Evolutionary conservation across 2,888 invertebrate species (phyloP).

Genomic region (Pandemis corylana): DNA sequence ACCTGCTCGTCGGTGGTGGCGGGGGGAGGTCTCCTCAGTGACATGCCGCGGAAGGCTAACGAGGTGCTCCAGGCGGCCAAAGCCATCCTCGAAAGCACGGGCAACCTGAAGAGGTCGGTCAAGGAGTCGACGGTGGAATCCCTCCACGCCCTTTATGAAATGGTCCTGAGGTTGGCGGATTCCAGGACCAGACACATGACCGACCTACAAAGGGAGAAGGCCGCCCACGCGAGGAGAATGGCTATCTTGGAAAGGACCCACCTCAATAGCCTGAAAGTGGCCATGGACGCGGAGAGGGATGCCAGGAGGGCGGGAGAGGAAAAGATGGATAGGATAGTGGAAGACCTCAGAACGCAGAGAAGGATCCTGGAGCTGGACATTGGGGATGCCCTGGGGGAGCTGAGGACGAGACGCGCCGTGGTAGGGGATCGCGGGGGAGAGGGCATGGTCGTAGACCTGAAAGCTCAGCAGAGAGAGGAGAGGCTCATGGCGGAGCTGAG

Average conservation of each 20-base stretch:
- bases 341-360: too few species aligned
- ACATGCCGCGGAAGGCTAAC: not conserved
- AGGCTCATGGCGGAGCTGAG: too few species aligned
- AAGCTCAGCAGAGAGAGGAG: too few species aligned
- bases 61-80: not conserved
- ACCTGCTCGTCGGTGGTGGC: not conserved
- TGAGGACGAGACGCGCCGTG: too few species aligned
- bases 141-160: not conserved
- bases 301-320: not conserved
- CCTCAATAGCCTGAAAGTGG: not conserved
- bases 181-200: not conserved
- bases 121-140: not conserved
- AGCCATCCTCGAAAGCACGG: not conserved
- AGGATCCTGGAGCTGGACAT: too few species aligned
- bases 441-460: too few species aligned
- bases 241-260: not conserved
- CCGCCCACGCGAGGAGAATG: not conserved
- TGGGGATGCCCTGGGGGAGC: too few species aligned
- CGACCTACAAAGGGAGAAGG: not conserved
- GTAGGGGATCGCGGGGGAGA: too few species aligned
- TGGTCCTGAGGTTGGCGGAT: slow-evolving; percentile 4
- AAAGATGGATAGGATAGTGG: rapidly evolving
- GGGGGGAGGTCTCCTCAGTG: not conserved
- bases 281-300: not conserved
- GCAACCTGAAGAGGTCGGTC: not conserved